Percentiles rank a stretch among this genome's conserved stretches.
Evolutionary conservation across 2,113 vertebrate genomes (phyloP).

Genomic region (Macaca mulatta): DNA sequence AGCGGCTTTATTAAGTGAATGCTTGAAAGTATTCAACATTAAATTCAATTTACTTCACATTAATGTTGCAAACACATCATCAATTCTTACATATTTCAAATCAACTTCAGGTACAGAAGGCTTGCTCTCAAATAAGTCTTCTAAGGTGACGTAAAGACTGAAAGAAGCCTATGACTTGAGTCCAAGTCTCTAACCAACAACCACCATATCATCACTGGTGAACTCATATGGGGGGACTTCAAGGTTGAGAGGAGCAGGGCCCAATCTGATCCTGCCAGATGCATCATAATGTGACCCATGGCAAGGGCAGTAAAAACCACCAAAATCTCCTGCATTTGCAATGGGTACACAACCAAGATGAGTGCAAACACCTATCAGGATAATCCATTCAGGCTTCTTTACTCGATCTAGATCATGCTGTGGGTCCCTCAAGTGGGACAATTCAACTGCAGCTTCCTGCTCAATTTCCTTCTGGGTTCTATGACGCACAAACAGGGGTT

Average conservation of each 20-base stretch:
- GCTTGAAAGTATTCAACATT: slow-evolving; percentile 59
- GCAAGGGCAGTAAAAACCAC: slow-evolving; percentile 95
- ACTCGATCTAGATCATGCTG: slow-evolving; percentile 91
- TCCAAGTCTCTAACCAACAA: slow-evolving; percentile 90
- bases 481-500: slow-evolving; percentile 94
- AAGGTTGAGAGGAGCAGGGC: slow-evolving; percentile 93
- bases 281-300: slow-evolving; percentile 97
- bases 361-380: slow-evolving; percentile 92
- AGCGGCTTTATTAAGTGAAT: slow-evolving; percentile 81
- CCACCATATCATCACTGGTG: slow-evolving; percentile 84
- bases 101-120: slow-evolving; percentile 52
- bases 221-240: slow-evolving; percentile 94
- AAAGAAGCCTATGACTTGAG: slow-evolving; percentile 30
- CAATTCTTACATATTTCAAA: slow-evolving; percentile 36
- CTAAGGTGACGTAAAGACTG: slow-evolving; percentile 8
- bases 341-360: slow-evolving; percentile 95
- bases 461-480: slow-evolving; percentile 91
- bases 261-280: slow-evolving; percentile 94
- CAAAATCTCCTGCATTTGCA: slow-evolving; percentile 92
- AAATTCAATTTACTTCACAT: slow-evolving; percentile 43
- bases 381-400: slow-evolving; percentile 89
- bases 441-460: slow-evolving; percentile 85
- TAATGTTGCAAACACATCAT: slow-evolving; percentile 48
- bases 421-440: slow-evolving; percentile 90
- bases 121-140: slow-evolving; percentile 51